Conservation (phyloP, 1,140 invertebrate genomes). For the Mactra quadrangularis region DNA sequence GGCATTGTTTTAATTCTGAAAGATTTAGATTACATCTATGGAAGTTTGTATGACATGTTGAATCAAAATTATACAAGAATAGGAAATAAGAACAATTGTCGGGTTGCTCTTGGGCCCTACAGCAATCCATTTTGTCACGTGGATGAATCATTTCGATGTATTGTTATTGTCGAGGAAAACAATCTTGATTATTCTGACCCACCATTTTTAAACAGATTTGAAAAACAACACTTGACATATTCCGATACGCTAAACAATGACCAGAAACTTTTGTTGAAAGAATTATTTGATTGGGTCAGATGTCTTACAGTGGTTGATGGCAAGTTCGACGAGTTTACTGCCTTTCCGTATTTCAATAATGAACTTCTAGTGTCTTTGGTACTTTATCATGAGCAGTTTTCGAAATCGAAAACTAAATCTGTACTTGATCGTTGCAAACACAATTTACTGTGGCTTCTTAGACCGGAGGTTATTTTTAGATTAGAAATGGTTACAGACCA, state of each 20-base stretch:
- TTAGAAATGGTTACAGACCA: slow-evolving; percentile 6
- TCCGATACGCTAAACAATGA: slow-evolving; percentile 51
- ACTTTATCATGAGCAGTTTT: neutral
- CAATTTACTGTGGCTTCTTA: slow-evolving; percentile 55
- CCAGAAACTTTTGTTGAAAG: slow-evolving; percentile 3
- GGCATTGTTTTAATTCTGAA: slow-evolving; percentile 73
- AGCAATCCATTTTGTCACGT: slow-evolving; percentile 78
- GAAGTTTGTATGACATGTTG: slow-evolving; percentile 77
- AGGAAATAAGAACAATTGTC: slow-evolving; percentile 73
- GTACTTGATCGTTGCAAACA: slow-evolving; percentile 6
- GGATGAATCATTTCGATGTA: slow-evolving; percentile 72
- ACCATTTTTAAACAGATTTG: slow-evolving; percentile 77
- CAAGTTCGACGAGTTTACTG: slow-evolving; percentile 40
- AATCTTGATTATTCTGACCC: slow-evolving; percentile 72
- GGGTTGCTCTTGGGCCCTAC: slow-evolving; percentile 73
- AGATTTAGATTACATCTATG: slow-evolving; percentile 76
- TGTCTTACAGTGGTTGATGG: slow-evolving; percentile 37
- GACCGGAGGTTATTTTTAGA: slow-evolving; percentile 66
- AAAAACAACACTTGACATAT: slow-evolving; percentile 73
- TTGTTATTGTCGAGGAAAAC: slow-evolving; percentile 73
- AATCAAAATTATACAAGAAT: slow-evolving; percentile 78
- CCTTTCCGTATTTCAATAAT: slow-evolving; percentile 56
- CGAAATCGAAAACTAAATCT: neutral
- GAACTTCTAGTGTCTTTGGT: slow-evolving; percentile 68
- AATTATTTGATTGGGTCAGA: slow-evolving; percentile 19